Conservation (phyloP, 2,888 invertebrate species). For the Taenaris catops region DNA sequence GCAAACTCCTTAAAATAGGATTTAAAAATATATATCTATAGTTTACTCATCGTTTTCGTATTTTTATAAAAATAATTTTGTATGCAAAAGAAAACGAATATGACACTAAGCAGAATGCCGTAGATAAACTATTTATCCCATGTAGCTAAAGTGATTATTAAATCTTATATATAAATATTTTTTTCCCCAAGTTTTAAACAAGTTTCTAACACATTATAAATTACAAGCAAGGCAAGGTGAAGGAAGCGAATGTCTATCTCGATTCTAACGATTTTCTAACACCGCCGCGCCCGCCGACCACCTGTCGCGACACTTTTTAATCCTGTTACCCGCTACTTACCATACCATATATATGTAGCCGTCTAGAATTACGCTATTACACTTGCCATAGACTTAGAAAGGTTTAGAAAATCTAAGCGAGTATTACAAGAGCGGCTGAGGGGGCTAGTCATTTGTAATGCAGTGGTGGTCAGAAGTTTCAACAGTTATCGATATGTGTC, state of each 20-base stretch:
- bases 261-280: constrained; percentile 63
- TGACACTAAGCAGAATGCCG: too few species aligned
- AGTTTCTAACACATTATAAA: constrained; percentile 8
- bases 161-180: not conserved
- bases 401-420: too few species aligned
- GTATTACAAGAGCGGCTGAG: too few species aligned
- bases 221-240: constrained; percentile 9
- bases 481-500: too few species aligned
- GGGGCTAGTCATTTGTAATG: too few species aligned
- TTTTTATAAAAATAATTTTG: too few species aligned
- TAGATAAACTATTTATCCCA: not conserved
- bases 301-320: constrained; percentile 70
- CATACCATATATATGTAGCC: constrained; percentile 65
- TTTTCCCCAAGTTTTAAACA: not conserved
- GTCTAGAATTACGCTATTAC: constrained; percentile 71
- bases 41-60: too few species aligned
- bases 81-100: too few species aligned
- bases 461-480: too few species aligned
- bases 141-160: constrained; percentile 5
- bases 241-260: constrained; percentile 20
- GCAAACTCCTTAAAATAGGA: too few species aligned
- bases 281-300: constrained; percentile 44
- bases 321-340: constrained; percentile 72
- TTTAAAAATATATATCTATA: too few species aligned
- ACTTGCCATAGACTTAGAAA: constrained; percentile 36